Base-by-base conservation (phyloP, 1,140 invertebrate species). In the Drosophila arawakana region DNA sequence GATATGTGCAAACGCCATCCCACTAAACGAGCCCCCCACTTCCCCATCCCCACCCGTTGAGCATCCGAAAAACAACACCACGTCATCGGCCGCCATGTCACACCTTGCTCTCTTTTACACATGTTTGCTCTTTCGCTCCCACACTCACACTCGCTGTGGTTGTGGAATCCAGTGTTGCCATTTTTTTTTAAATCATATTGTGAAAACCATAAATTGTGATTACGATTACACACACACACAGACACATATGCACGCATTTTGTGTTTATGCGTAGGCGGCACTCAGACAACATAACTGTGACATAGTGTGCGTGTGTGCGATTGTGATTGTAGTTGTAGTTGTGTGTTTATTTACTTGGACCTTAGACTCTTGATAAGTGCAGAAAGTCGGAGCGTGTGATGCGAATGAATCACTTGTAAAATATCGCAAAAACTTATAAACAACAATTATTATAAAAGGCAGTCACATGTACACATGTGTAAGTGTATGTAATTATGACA, bases 401-500 rank as follows among this genome's bases (percentile, higher is more conserved):
- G 43, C 58, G 55, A 15, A 73, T 76, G 75, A 77, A 69, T 77
- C 75, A 77, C 59, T 73, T 77, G 75, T 58, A 68, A 77, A 57
- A 76, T 55, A 61, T 11, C 50, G 58, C 25, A 8, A 34, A 54
- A 61, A 47, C 25, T 39, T 62, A 55, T 41, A 60, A 15, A 21
- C 50, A 60, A 52, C 15, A 18, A 43, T 21, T 34, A 39, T 35
- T n/a, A 30, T 39, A 34, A 13, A 63, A 43, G 25, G 35, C 3
- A 34, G n/a, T 8, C 50, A 35, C 25, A 54, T 54, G 13, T 1
- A 13, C n/a, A 13, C 7, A 43, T 43, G 41, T 43, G 13, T 39
- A 37, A 7, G 35, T 54, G 50, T 37, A 13, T 54, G 15, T 54
- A 50, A 50, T 43, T 60, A 41, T 52, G 37, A 30, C 43, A 54